phyloP scores from a whole-genome alignment of 1,140 invertebrate species.

The Polypedilum vanderplanki region DNA sequence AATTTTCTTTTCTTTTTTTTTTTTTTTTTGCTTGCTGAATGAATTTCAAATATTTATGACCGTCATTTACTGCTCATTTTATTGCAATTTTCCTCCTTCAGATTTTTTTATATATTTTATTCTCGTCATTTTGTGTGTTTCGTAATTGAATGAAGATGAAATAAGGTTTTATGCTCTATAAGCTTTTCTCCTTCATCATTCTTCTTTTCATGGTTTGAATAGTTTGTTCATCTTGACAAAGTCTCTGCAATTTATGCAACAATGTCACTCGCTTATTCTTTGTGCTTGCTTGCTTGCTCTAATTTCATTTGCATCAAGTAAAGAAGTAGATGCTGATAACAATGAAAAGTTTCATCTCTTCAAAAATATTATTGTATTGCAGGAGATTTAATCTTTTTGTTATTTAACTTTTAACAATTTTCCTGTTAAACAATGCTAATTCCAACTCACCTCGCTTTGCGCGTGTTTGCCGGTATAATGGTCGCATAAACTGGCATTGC shows the following conservation, averaged over 20 bases:
- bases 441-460: slow-evolving; percentile 1
- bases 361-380: too few species aligned
- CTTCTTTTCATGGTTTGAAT: neutral
- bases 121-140: neutral
- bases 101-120: neutral
- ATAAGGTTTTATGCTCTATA: neutral
- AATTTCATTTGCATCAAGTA: too few species aligned
- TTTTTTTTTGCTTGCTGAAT: neutral
- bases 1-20: neutral
- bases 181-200: neutral
- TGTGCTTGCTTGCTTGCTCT: too few species aligned
- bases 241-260: too few species aligned
- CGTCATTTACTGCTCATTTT: slow-evolving; percentile 18
- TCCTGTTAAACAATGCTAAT: too few species aligned
- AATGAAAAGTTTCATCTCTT: too few species aligned
- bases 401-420: too few species aligned
- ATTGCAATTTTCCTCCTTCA: neutral
- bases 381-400: too few species aligned
- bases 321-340: too few species aligned
- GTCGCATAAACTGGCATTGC: slow-evolving; percentile 22
- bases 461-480: neutral
- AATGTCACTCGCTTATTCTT: too few species aligned
- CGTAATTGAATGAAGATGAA: neutral
- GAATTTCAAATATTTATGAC: slow-evolving; percentile 19
- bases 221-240: too few species aligned